Evolutionary conservation across 2,797 vertebrate species (phyloP).

Genomic region (Phaenicophaeus curvirostris): DNA sequence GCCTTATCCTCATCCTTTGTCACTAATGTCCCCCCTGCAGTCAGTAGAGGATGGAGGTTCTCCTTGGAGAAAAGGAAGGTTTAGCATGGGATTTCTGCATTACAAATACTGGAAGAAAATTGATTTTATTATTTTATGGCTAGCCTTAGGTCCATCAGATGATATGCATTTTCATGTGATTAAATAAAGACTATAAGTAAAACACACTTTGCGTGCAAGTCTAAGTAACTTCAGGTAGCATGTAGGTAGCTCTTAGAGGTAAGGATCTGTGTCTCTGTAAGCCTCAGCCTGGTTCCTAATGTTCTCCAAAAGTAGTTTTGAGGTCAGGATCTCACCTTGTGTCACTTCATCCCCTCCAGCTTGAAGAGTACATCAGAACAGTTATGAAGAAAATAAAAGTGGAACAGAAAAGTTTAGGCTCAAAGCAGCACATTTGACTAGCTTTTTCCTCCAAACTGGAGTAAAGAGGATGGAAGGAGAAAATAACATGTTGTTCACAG

Average conservation of each 20-base stretch:
- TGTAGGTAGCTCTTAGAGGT: background rate
- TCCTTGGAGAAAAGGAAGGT: background rate
- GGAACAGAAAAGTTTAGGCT: background rate
- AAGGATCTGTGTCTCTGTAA: background rate
- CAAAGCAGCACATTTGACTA: background rate
- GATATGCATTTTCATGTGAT: background rate
- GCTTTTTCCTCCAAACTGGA: background rate
- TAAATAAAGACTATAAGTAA: background rate
- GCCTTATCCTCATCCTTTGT: too few species aligned
- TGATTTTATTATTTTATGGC: background rate
- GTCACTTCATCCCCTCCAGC: background rate
- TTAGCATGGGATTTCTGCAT: background rate
- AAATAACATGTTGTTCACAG: constrained; percentile 38
- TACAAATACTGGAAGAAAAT: background rate
- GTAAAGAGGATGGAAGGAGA: constrained; percentile 16
- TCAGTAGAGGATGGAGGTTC: too few species aligned
- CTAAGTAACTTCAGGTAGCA: background rate
- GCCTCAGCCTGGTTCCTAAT: background rate
- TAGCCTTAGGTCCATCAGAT: background rate
- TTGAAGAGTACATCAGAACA: background rate
- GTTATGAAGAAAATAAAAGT: background rate
- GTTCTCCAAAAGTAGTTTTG: background rate
- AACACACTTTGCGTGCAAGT: background rate
- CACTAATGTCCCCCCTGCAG: too few species aligned
- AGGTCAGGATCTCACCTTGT: constrained; percentile 8